Conservation (phyloP, 2,797 vertebrate species). For the Knipowitschia caucasica region DNA sequence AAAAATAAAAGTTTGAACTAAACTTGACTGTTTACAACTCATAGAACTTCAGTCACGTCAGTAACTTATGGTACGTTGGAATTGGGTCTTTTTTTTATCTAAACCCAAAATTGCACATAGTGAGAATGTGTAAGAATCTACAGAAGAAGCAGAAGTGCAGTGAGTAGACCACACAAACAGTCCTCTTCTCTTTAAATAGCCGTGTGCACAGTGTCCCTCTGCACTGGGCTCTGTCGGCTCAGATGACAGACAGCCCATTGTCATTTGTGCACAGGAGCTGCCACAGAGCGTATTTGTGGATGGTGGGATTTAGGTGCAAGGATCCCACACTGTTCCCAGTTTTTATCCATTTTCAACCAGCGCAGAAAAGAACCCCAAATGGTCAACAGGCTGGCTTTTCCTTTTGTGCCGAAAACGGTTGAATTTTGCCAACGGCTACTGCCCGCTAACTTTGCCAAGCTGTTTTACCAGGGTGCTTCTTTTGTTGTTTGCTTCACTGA, state of each 20-base stretch:
- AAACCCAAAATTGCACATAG: no score
- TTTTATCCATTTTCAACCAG: background rate
- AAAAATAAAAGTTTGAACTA: no score
- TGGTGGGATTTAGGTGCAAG: background rate
- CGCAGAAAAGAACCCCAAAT: background rate
- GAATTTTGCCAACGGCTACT: background rate
- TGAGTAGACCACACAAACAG: no score
- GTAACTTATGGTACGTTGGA: no score
- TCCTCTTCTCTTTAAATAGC: background rate
- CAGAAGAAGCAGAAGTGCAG: background rate
- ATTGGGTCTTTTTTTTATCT: no score
- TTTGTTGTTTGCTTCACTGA: background rate
- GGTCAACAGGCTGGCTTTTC: constrained; percentile 3
- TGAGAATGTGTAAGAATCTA: no score
- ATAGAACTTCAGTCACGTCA: no score
- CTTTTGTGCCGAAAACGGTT: background rate
- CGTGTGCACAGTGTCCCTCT: no score
- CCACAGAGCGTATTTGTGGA: background rate
- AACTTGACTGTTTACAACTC: no score
- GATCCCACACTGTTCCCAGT: no score
- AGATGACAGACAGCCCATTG: background rate
- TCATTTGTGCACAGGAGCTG: background rate
- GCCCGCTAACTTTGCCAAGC: background rate
- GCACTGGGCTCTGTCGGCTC: background rate
- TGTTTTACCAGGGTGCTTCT: background rate